Percentiles rank a stretch among this genome's conserved stretches.
Evolutionary conservation across 2,888 invertebrate species (phyloP).

Genomic region (Dasysyrphus tricinctus): DNA sequence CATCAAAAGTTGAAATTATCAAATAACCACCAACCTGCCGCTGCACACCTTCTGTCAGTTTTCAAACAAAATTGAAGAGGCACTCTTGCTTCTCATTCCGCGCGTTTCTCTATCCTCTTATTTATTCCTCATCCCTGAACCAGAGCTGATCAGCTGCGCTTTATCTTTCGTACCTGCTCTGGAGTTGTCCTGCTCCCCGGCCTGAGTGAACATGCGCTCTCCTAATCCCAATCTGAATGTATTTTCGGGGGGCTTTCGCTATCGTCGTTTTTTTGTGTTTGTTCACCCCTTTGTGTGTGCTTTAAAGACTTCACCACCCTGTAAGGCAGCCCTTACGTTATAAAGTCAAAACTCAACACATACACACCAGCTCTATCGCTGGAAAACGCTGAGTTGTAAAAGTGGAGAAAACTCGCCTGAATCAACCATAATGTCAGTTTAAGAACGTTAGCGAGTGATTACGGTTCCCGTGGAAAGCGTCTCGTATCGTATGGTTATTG

Average conservation of each 20-base stretch:
- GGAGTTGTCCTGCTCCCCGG: slow-evolving; percentile 66
- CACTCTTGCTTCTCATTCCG: slow-evolving; percentile 11
- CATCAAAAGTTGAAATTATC: slow-evolving; percentile 40
- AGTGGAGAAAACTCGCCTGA: slow-evolving; percentile 59
- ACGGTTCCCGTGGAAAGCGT: slow-evolving; percentile 67
- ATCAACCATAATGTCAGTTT: slow-evolving; percentile 68
- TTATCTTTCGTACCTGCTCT: slow-evolving; percentile 69
- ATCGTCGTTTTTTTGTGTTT: slow-evolving; percentile 24
- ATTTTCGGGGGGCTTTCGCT: slow-evolving; percentile 19
- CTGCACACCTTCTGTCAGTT: slow-evolving; percentile 32
- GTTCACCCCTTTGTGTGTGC: slow-evolving; percentile 29
- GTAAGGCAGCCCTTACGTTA: slow-evolving; percentile 51
- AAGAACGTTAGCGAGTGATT: slow-evolving; percentile 72
- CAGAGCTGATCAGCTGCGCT: slow-evolving; percentile 71
- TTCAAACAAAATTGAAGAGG: slow-evolving; percentile 61
- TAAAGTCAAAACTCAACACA: slow-evolving; percentile 65
- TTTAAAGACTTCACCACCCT: slow-evolving; percentile 46
- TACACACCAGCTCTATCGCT: slow-evolving; percentile 9
- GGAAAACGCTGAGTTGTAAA: slow-evolving; percentile 66
- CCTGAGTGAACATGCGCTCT: slow-evolving; percentile 65
- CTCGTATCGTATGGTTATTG: slow-evolving; percentile 61
- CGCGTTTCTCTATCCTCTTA: neutral
- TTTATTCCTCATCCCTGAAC: slow-evolving; percentile 37
- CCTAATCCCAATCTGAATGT: slow-evolving; percentile 1
- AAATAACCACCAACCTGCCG: slow-evolving; percentile 13